Evolutionary conservation across 2,888 invertebrate genomes (phyloP).

Genomic region (Drosophila kambysellisi): DNA sequence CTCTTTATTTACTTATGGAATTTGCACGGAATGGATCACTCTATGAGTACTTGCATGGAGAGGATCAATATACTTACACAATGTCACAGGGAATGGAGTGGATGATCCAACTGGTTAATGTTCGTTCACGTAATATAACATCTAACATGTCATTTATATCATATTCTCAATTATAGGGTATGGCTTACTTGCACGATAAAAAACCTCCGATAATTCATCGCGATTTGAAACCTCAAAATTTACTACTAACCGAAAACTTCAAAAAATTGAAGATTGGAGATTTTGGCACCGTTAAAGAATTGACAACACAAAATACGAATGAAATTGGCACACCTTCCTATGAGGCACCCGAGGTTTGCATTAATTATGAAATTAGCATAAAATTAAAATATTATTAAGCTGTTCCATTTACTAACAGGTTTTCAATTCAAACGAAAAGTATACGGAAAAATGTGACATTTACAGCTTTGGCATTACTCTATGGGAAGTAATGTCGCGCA

Average conservation of each 20-base stretch:
- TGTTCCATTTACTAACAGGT: neutral
- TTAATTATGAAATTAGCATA: neutral
- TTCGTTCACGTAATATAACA: neutral
- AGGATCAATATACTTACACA: neutral
- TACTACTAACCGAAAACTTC: constrained; percentile 15
- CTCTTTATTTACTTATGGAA: neutral
- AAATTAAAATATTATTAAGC: neutral
- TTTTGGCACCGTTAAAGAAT: neutral
- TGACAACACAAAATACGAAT: neutral
- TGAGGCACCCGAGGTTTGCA: neutral
- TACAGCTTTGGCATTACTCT: neutral
- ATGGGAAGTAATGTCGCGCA: neutral
- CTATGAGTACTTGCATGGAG: neutral
- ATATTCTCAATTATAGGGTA: neutral
- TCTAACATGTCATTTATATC: neutral
- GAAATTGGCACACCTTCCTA: neutral
- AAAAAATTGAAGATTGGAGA: constrained; percentile 12
- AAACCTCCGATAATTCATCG: constrained; percentile 22
- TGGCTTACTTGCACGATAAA: constrained; percentile 18
- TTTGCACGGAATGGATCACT: constrained; percentile 2
- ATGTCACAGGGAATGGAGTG: neutral
- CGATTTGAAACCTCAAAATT: constrained; percentile 33
- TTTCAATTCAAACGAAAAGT: neutral
- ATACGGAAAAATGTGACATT: neutral
- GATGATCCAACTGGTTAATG: constrained; percentile 6